Evolutionary conservation across 2,797 vertebrate species (phyloP).

Genomic region (Silurus lanzhouensis): DNA sequence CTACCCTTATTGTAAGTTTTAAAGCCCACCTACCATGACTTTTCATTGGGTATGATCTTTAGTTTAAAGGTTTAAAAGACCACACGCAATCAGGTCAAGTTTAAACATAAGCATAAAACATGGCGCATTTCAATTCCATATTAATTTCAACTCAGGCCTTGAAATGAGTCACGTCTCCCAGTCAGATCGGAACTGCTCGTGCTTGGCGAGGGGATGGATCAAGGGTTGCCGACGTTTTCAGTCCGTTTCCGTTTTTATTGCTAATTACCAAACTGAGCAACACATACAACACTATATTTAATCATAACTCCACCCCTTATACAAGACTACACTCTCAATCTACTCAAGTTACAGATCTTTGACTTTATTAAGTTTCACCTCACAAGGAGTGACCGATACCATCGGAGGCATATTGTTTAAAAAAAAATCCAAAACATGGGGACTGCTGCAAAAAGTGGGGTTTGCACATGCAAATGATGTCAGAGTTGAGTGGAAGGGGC

Average conservation of each 20-base stretch:
- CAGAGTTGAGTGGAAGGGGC: neutral
- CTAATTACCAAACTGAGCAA: neutral
- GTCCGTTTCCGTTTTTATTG: neutral
- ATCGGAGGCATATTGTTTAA: neutral
- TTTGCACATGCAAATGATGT: neutral
- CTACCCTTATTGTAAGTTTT: neutral
- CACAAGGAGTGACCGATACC: neutral
- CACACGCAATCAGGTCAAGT: neutral
- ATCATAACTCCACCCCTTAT: too few relatives aligned
- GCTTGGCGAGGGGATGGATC: too few relatives aligned
- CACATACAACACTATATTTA: neutral
- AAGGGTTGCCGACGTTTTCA: neutral
- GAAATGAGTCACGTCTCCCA: neutral
- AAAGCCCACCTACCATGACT: neutral
- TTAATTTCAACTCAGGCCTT: neutral
- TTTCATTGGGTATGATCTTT: too few relatives aligned
- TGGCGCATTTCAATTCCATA: neutral
- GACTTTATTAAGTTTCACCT: neutral
- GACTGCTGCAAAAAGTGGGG: neutral
- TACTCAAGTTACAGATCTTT: too few relatives aligned
- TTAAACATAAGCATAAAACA: neutral
- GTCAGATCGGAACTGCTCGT: too few relatives aligned
- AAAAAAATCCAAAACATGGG: neutral
- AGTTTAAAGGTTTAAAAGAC: neutral
- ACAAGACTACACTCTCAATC: too few relatives aligned